phyloP scores from a whole-genome alignment of 2,888 invertebrate genomes.

The Osedax fenrisi region DNA sequence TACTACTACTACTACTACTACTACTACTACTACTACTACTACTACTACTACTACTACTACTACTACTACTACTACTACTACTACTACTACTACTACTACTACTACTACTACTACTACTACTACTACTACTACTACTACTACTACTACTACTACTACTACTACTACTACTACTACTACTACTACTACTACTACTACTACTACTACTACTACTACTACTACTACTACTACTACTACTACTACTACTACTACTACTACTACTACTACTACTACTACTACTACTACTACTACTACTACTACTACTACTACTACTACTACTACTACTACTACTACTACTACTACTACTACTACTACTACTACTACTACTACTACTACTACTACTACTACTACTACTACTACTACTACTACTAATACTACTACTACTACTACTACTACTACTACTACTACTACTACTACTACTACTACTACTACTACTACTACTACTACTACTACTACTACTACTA shows the following conservation, averaged over 20 bases:
- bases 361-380: conserved; percentile 2
- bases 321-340: conserved; percentile 2
- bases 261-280: conserved; percentile 2
- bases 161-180: conserved; percentile 25
- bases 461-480: conserved; percentile 2
- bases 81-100: conserved; percentile 13
- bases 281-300: conserved; percentile 2
- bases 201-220: conserved; percentile 2
- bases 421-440: conserved; percentile 2
- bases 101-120: conserved; percentile 21
- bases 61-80: conserved; percentile 19
- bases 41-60: conserved; percentile 17
- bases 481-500: conserved; percentile 2
- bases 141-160: conserved; percentile 8
- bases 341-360: conserved; percentile 2
- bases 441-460: background rate
- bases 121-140: conserved; percentile 15
- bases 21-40: conserved; percentile 14
- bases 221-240: conserved; percentile 2
- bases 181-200: conserved; percentile 7
- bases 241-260: conserved; percentile 2
- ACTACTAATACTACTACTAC: too few species aligned
- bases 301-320: conserved; percentile 2
- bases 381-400: conserved; percentile 2
- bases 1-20: conserved; percentile 19